A percentile compares a stretch with the other conserved stretches of the same genome.
These are phyloP conservation scores for Hedychridium roseum DNA, from an alignment of 2,888 invertebrate species.

Conservation along the genomic window DNA sequence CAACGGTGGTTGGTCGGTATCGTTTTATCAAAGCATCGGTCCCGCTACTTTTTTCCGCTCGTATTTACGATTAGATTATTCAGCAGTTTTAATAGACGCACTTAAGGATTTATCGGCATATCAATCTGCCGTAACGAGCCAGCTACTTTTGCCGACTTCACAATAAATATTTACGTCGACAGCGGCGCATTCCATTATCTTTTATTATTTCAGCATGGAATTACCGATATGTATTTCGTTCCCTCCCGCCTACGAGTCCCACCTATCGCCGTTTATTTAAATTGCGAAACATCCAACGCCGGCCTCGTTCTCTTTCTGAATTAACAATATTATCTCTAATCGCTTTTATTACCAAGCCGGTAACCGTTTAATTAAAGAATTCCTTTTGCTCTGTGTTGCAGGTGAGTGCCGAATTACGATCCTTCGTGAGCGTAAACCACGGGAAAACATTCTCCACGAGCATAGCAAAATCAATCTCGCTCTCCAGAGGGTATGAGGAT, in stretches of 20 bases:
- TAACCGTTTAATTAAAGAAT: conserved; percentile 29
- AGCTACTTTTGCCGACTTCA: conserved; percentile 15
- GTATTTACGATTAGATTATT: conserved; percentile 21
- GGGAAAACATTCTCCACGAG: too few relatives aligned
- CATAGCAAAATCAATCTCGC: too few relatives aligned
- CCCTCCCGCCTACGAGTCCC: too few relatives aligned
- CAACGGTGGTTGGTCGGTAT: not conserved
- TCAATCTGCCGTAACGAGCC: conserved; percentile 25
- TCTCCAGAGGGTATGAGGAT: too few relatives aligned
- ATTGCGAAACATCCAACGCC: too few relatives aligned
- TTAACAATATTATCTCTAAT: not conserved
- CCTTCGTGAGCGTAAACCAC: too few relatives aligned
- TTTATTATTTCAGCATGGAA: conserved; percentile 45
- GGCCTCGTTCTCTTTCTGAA: not conserved
- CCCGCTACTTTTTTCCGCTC: not conserved
- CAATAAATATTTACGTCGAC: conserved; percentile 40
- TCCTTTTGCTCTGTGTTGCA: conserved; percentile 35
- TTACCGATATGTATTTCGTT: conserved; percentile 22
- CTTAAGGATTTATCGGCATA: conserved; percentile 26
- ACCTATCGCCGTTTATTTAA: too few relatives aligned
- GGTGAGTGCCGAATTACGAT: conserved; percentile 39
- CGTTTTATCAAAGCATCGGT: not conserved
- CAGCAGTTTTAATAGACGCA: conserved; percentile 23
- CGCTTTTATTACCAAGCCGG: too few relatives aligned
- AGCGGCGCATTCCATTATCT: conserved; percentile 36